Evolutionary conservation across 1,140 invertebrate species (phyloP).

Genomic region (Teleogryllus occipitalis): DNA sequence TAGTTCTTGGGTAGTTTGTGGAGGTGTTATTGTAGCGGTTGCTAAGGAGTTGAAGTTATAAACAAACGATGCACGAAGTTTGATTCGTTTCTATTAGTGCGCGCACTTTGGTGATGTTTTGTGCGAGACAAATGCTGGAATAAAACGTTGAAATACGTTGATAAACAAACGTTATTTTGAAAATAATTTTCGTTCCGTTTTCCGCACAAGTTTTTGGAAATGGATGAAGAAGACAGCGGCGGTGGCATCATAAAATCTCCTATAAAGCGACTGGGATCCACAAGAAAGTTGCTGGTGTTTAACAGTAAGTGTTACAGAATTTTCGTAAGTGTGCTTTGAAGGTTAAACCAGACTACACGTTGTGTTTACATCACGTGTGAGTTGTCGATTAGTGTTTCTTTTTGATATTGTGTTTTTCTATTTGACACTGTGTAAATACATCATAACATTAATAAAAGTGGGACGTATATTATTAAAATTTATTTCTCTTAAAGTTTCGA

Average conservation of each 20-base stretch:
- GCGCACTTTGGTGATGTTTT: background rate
- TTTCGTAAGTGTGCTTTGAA: too few species aligned
- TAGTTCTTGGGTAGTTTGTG: background rate
- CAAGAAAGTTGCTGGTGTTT: constrained; percentile 64
- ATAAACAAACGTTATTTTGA: too few species aligned
- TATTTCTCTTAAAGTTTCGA: too few species aligned
- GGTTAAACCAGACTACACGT: too few species aligned
- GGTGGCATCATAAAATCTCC: constrained; percentile 51
- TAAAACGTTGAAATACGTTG: too few species aligned
- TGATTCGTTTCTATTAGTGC: background rate
- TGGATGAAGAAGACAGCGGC: constrained; percentile 61
- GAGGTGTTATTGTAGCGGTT: background rate
- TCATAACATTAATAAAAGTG: too few species aligned
- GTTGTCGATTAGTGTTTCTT: too few species aligned
- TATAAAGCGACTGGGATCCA: constrained; percentile 67
- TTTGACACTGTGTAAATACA: too few species aligned
- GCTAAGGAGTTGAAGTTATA: background rate
- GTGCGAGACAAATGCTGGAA: background rate
- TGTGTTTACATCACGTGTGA: too few species aligned
- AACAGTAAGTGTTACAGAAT: constrained; percentile 51
- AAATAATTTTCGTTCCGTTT: background rate
- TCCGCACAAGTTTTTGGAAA: constrained; percentile 25
- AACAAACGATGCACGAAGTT: background rate
- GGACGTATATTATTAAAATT: too few species aligned
- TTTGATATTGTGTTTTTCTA: too few species aligned